phyloP scores from a whole-genome alignment of 2,797 vertebrate species.

The Catamblyrhynchus diadema region DNA sequence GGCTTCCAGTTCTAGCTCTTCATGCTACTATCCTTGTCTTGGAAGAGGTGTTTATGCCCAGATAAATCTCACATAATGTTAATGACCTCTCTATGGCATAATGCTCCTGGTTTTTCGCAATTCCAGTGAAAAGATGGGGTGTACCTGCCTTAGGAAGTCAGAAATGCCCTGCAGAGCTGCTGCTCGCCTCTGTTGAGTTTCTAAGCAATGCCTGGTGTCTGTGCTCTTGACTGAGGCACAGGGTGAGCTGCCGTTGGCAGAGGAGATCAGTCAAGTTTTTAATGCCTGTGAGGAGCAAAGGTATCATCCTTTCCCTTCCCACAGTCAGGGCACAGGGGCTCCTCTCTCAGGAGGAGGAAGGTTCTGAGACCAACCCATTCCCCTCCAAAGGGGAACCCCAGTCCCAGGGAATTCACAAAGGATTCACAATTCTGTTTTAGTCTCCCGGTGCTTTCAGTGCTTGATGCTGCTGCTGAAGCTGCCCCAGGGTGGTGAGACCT shows the following conservation, averaged over 20 bases:
- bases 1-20: background rate
- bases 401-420: background rate
- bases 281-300: background rate
- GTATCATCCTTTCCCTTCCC: no score
- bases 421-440: background rate
- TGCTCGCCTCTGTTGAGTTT: background rate
- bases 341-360: background rate
- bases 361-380: background rate
- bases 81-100: background rate
- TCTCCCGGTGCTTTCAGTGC: background rate
- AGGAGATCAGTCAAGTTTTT: background rate
- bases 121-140: background rate
- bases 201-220: background rate
- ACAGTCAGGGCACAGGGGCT: background rate
- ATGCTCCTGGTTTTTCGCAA: background rate
- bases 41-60: background rate
- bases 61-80: background rate
- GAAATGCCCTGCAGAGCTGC: background rate
- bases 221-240: background rate
- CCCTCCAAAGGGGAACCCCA: background rate
- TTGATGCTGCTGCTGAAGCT: background rate
- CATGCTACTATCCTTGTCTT: background rate
- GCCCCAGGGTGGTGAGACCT: background rate
- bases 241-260: background rate
- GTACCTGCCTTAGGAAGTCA: background rate